Percentiles rank a stretch among this genome's conserved stretches.
These are phyloP conservation scores for Heterodera schachtii DNA, from an alignment of 1,140 invertebrate genomes.

Conservation along the genomic window DNA sequence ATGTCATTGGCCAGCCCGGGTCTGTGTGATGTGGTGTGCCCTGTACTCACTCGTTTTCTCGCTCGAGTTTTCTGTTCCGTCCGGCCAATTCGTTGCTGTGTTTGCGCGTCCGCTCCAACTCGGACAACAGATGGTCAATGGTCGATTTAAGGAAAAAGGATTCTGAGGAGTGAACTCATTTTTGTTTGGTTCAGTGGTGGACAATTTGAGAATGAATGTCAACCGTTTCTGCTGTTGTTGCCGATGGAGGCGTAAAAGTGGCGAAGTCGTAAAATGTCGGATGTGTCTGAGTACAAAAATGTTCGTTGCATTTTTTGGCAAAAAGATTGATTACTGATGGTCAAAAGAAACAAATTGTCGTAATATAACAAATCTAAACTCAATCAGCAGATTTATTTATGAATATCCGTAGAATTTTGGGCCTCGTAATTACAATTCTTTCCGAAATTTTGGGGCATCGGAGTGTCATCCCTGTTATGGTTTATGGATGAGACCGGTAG, in stretches of 20 bases:
- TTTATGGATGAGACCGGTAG: no score
- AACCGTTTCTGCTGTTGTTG: conserved; percentile 16
- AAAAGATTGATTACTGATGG: neutral
- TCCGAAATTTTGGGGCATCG: no score
- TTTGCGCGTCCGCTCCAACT: neutral
- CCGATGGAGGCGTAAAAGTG: neutral
- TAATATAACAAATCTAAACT: no score
- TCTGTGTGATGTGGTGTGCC: neutral
- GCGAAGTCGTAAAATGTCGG: conserved; percentile 6
- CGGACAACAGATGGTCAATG: conserved; percentile 8
- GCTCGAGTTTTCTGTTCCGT: neutral
- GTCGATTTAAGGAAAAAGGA: conserved; percentile 2
- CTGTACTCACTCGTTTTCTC: neutral
- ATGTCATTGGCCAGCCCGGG: no score
- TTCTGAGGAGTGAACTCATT: neutral
- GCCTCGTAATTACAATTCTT: no score
- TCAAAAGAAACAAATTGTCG: no score
- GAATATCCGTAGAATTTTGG: no score
- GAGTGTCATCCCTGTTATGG: no score
- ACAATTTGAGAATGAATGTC: neutral
- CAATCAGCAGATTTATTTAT: no score
- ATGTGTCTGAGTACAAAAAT: conserved; percentile 11
- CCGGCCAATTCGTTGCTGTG: conserved; percentile 11
- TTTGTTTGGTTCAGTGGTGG: neutral
- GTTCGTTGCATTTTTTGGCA: conserved; percentile 24